Percentiles rank a stretch among this genome's conserved stretches.
Evolutionary conservation across 2,113 vertebrate genomes (phyloP).

Genomic region (Cyprinodon tularosa): DNA sequence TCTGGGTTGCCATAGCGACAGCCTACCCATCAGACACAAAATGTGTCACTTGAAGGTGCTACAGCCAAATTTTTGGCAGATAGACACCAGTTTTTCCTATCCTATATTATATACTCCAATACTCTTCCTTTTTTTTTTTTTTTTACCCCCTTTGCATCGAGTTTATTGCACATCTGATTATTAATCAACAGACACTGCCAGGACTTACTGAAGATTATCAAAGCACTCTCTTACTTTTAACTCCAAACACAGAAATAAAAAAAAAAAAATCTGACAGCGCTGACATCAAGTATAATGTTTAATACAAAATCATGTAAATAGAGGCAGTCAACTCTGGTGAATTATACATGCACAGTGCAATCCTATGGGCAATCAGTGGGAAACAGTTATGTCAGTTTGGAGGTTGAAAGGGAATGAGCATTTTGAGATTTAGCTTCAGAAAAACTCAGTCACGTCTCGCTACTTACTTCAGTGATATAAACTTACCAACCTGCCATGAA

Average conservation of each 20-base stretch:
- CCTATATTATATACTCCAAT: slow-evolving; percentile 11
- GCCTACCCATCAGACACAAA: slow-evolving; percentile 52
- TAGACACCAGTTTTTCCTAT: slow-evolving; percentile 44
- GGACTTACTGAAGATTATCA: slow-evolving; percentile 39
- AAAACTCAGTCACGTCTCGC: not conserved
- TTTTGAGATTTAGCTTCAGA: not conserved
- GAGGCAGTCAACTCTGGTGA: slow-evolving; percentile 27
- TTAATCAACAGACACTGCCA: slow-evolving; percentile 29
- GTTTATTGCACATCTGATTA: slow-evolving; percentile 26
- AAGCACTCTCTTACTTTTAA: slow-evolving; percentile 1
- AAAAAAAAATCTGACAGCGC: not conserved
- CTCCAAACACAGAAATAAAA: not conserved
- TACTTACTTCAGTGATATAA: not conserved
- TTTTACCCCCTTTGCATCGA: slow-evolving; percentile 29
- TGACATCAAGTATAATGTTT: not conserved
- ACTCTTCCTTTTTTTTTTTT: slow-evolving; percentile 23
- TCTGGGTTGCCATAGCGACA: slow-evolving; percentile 69
- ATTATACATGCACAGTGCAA: slow-evolving; percentile 38
- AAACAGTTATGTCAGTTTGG: not conserved
- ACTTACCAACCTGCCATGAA: too few species aligned
- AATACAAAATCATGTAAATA: slow-evolving; percentile 50
- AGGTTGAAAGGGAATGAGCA: not conserved
- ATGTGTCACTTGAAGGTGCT: slow-evolving; percentile 70
- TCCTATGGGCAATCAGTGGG: slow-evolving; percentile 34
- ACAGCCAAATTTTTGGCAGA: slow-evolving; percentile 58